Evolutionary conservation across 2,797 vertebrate species (phyloP), one percentile per base, ranked within the genome.

Genomic region (Rhabdomys pumilio): DNA sequence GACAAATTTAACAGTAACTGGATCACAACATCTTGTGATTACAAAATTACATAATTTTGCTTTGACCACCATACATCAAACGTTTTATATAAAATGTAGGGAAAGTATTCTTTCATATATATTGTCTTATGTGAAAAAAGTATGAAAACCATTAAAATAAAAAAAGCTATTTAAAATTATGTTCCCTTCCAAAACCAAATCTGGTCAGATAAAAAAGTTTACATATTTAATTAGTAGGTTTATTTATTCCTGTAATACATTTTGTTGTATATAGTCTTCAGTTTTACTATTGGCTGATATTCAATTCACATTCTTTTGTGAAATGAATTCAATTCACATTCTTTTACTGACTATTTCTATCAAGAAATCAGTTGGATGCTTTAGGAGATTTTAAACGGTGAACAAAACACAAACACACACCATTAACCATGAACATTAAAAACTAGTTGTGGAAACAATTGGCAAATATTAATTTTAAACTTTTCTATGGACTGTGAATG

Each of bases 41-140:
- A 87, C 50, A 38, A 80, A 19, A 14, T 83, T 69, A 26, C 50
- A 13, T n/a, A 89, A 89, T 31, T 75, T 81, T 86, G 1, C 3
- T 1, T 72, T 82, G 53, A 24, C 94, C 69, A 8, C 5, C 29
- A 3, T 22, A 86, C 41, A 79, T 88, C 90, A 50, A 38, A 65
- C 12, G 79, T 2, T 77, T 61, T 83, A 69, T 31, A 77, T 50
- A 75, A 90, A 83, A 93, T 65, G 72, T 69, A 38, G 1, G 3
- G n/a, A 55, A 6, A 0, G 0, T 47, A 1, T 31, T 10, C 6
- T 34, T 82, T 57, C 41, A 69, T 38, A 38, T 41, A 29, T 6
- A 72, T 86, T 88, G 11, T 65, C 5, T 67, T 73, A n/a, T 1
- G 65, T 94, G 38, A 94, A 90, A 92, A 93, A 50, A 80, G 86